phyloP scores from a whole-genome alignment of 2,888 invertebrate species.

The Tholera decimalis region DNA sequence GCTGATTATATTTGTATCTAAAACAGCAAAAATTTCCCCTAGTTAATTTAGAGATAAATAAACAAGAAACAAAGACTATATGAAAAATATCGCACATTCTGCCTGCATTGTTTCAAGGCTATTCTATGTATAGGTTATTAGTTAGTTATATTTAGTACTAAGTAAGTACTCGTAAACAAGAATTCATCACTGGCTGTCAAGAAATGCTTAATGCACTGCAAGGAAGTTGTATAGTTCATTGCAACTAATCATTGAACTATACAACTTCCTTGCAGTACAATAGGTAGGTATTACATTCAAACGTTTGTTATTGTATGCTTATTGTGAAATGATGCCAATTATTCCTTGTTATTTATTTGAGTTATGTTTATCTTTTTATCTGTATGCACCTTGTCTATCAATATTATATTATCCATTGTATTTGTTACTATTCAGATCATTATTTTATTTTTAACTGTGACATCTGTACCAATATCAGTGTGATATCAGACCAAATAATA shows the following conservation, averaged over 20 bases:
- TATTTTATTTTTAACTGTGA: background rate
- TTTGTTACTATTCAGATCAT: background rate
- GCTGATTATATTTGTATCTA: background rate
- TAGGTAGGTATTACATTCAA: slow-evolving; percentile 38
- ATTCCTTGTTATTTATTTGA: slow-evolving; percentile 35
- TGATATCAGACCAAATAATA: background rate
- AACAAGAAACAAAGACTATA: background rate
- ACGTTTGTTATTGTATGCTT: slow-evolving; percentile 46
- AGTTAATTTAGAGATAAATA: background rate
- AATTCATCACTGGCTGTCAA: slow-evolving; percentile 27
- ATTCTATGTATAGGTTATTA: background rate
- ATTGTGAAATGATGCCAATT: slow-evolving; percentile 57
- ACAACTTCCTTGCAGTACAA: slow-evolving; percentile 50
- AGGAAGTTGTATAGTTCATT: too few relatives aligned
- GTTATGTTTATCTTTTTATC: slow-evolving; percentile 35
- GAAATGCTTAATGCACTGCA: slow-evolving; percentile 48
- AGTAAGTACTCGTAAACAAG: background rate
- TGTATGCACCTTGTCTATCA: slow-evolving; percentile 3
- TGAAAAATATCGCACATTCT: slow-evolving; percentile 4
- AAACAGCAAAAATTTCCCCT: background rate
- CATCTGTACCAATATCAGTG: too few relatives aligned
- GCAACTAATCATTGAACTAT: too few relatives aligned
- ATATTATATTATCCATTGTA: slow-evolving; percentile 11
- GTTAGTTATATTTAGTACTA: too few relatives aligned
- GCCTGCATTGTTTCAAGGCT: slow-evolving; percentile 5